These are phyloP conservation scores for Artibeus jamaicensis DNA, from an alignment of 2,797 vertebrate species.

Conservation along the genomic window DNA sequence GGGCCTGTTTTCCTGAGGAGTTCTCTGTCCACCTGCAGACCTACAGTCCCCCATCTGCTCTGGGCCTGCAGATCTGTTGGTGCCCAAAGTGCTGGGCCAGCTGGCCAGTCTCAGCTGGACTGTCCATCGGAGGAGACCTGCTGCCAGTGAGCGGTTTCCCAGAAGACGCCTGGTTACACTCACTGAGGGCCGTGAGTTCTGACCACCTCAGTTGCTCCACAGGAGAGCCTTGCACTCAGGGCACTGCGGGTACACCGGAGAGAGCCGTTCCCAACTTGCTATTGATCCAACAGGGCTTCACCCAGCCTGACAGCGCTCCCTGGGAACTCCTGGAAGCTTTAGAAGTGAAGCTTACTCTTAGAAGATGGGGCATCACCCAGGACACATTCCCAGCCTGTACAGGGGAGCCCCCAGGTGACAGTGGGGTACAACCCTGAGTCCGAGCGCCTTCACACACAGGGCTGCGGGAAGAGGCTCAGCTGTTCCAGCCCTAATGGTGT, in stretches of 20 bases:
- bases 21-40: not conserved
- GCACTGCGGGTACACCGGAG: not conserved
- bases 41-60: not conserved
- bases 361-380: not conserved
- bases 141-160: not conserved
- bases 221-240: not conserved
- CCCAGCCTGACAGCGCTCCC: not conserved
- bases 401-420: not conserved
- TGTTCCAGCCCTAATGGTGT: not conserved
- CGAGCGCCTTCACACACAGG: rapidly evolving
- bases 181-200: rapidly evolving
- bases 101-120: rapidly evolving
- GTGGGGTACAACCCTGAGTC: not conserved
- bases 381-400: not conserved
- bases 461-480: not conserved
- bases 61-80: rapidly evolving
- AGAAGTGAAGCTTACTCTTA: not conserved
- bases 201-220: not conserved
- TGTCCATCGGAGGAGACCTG: not conserved
- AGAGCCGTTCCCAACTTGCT: not conserved
- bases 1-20: not conserved
- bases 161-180: not conserved
- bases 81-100: not conserved
- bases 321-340: not conserved
- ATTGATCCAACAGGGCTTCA: not conserved